Conservation (phyloP, 1,140 invertebrate genomes). For the Ceratina japonica region DNA sequence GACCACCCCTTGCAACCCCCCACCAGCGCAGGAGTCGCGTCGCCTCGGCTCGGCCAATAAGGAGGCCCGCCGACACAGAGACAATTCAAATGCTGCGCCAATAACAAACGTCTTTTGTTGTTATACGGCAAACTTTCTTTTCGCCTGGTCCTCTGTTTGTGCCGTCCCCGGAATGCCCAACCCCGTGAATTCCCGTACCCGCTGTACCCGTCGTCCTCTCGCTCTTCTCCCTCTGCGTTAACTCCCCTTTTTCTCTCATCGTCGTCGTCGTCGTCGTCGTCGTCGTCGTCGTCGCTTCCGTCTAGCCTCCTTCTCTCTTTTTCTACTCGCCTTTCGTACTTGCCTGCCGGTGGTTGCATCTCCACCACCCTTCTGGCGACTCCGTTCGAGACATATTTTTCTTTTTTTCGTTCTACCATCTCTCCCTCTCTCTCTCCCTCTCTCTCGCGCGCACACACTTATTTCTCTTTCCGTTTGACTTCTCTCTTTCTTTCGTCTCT, state of each 20-base stretch:
- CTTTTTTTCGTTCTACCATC: conserved; percentile 67
- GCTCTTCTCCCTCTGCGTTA: conserved; percentile 16
- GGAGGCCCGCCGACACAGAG: conserved; percentile 76
- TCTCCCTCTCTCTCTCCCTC: conserved; percentile 70
- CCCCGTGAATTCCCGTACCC: conserved; percentile 44
- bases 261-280: background rate
- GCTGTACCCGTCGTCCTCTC: conserved; percentile 18
- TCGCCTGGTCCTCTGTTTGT: conserved; percentile 69
- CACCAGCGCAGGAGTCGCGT: conserved; percentile 73
- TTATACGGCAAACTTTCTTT: conserved; percentile 77
- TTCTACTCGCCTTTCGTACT: conserved; percentile 26
- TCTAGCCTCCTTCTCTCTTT: conserved; percentile 24
- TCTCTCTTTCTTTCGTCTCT: conserved; percentile 50
- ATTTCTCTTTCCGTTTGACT: background rate
- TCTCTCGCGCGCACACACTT: conserved; percentile 49
- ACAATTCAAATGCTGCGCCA: conserved; percentile 79
- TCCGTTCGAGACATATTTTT: conserved; percentile 77
- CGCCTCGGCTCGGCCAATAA: conserved; percentile 77
- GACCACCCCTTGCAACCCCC: conserved; percentile 70
- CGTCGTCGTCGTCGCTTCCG: background rate
- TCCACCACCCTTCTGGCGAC: conserved; percentile 71
- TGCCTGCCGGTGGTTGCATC: conserved; percentile 24
- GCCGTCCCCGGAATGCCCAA: conserved; percentile 63
- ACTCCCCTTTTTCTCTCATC: conserved; percentile 22
- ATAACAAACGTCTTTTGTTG: conserved; percentile 81